Evolutionary conservation across 2,113 vertebrate genomes (phyloP).

Genomic region (Vulpes lagopus): DNA sequence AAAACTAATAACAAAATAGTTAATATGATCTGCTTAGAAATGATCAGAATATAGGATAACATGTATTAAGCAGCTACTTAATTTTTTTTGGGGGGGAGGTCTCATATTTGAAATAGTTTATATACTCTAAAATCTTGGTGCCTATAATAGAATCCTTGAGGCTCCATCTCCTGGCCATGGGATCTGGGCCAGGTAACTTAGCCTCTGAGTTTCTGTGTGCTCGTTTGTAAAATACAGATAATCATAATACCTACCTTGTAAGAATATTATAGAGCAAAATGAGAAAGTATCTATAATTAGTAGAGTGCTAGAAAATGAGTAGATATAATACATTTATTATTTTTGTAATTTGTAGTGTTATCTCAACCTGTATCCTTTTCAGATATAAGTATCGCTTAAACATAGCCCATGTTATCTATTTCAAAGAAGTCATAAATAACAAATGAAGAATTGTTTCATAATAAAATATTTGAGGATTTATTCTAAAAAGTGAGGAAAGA

Average conservation of each 20-base stretch:
- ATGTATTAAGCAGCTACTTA: not conserved
- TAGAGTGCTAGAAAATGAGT: not conserved
- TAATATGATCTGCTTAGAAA: not conserved
- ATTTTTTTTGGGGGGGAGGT: not conserved
- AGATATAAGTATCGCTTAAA: not conserved
- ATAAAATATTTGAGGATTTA: slow-evolving; percentile 18
- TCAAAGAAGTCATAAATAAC: not conserved
- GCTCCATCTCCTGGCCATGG: not conserved
- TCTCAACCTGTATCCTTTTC: not conserved
- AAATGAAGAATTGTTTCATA: not conserved
- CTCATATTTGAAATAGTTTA: not conserved
- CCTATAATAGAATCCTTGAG: not conserved
- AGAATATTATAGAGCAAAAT: not conserved
- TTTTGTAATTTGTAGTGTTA: not conserved
- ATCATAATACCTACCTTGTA: not conserved
- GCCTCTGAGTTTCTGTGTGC: not conserved
- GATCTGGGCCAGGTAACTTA: not conserved
- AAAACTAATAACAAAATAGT: not conserved
- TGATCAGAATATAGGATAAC: not conserved
- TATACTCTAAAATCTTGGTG: not conserved
- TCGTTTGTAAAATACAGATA: not conserved
- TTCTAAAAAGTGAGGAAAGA: not conserved
- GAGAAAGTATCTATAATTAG: slow-evolving; percentile 13
- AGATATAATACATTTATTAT: not conserved
- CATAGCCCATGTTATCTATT: not conserved